Conservation (phyloP, 2,888 invertebrate species). For the Podabrus alpinus region DNA sequence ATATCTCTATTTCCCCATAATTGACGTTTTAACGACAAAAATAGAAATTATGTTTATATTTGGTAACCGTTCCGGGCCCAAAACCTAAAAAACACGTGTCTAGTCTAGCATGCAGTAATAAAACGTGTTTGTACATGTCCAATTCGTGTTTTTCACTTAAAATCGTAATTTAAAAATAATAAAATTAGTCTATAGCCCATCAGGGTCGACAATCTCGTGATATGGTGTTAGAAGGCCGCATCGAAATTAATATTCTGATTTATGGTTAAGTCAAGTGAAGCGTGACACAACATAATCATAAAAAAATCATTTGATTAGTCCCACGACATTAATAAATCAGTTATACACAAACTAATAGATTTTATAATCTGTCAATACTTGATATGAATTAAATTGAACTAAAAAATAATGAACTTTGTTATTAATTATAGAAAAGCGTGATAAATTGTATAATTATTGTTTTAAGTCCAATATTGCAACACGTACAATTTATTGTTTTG, state of each 20-base stretch:
- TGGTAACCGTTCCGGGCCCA: not conserved
- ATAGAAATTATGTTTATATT: not conserved
- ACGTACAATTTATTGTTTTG: constrained; percentile 2
- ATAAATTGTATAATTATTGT: not conserved
- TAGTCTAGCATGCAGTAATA: not conserved
- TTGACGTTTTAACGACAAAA: not conserved
- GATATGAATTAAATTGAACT: not conserved
- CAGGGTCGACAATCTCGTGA: not conserved
- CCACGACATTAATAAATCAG: not conserved
- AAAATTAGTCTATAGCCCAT: not conserved
- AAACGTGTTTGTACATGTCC: not conserved
- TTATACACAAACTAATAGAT: not conserved
- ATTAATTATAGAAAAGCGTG: not conserved
- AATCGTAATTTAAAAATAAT: not conserved
- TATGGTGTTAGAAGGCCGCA: not conserved
- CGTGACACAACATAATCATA: not conserved
- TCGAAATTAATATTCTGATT: not conserved
- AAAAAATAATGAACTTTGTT: not conserved
- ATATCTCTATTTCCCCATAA: not conserved
- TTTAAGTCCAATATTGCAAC: constrained; percentile 4
- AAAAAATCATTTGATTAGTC: not conserved
- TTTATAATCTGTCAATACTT: not conserved
- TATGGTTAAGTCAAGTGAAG: not conserved
- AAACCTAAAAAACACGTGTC: not conserved
- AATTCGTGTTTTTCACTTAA: not conserved